Evolutionary conservation across 1,140 invertebrate species (phyloP).

Genomic region (Habropoda laboriosa): DNA sequence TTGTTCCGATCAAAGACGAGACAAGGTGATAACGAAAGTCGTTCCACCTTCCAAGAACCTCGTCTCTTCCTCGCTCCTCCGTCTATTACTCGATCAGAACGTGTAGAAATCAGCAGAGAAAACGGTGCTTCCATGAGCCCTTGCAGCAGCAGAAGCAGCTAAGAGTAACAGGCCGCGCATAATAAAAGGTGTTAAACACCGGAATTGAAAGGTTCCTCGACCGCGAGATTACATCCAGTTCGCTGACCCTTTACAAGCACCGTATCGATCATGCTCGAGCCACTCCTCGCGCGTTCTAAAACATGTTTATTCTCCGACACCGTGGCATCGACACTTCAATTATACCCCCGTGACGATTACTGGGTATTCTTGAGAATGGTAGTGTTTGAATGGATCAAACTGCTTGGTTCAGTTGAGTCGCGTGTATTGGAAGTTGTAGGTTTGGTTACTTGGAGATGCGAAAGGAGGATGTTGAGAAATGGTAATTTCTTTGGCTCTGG

Average conservation of each 20-base stretch:
- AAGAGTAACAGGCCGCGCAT: background rate
- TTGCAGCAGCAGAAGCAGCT: background rate
- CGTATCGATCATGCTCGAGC: conserved; percentile 32
- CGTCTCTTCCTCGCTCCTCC: no score
- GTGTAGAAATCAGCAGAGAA: background rate
- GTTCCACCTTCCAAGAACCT: no score
- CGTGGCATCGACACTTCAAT: conserved; percentile 14
- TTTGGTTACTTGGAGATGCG: no score
- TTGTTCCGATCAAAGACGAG: background rate
- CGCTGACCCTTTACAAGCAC: conserved; percentile 27
- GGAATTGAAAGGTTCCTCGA: conserved; percentile 32
- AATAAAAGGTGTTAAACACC: conserved; percentile 18
- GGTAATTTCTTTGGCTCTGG: no score
- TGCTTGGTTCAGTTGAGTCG: background rate
- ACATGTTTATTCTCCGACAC: conserved; percentile 25
- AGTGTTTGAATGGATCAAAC: no score
- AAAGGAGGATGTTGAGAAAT: no score
- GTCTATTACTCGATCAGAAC: no score
- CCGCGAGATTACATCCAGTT: conserved; percentile 35
- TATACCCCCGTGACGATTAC: background rate
- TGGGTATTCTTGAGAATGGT: background rate
- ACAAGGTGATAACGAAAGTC: background rate
- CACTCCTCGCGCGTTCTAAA: conserved; percentile 31
- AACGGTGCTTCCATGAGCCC: background rate
- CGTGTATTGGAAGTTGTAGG: no score